Percentiles rank a stretch among this genome's conserved stretches.
phyloP scores from a whole-genome alignment of 2,888 invertebrate genomes.

The Seladonia tumulorum region DNA sequence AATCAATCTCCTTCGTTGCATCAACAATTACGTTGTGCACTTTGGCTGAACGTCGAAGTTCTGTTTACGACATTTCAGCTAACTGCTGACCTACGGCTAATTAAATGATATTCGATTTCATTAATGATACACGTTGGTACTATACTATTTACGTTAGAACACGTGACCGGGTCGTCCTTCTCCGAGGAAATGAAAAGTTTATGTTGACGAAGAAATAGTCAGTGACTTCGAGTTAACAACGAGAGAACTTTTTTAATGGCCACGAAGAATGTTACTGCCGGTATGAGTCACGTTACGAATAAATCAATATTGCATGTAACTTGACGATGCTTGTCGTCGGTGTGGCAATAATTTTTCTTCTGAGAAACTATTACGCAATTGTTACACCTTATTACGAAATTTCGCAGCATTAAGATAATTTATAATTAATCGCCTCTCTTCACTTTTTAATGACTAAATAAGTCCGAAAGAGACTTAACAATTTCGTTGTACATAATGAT shows the following conservation, averaged over 20 bases:
- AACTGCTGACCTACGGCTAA: not conserved
- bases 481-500: not conserved
- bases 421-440: not conserved
- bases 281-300: conserved; percentile 52
- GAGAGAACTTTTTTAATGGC: conserved; percentile 10
- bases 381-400: not conserved
- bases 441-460: not conserved
- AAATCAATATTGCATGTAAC: conserved; percentile 62
- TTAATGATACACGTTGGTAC: not conserved
- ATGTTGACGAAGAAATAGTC: not conserved
- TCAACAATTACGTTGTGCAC: not conserved
- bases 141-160: not conserved
- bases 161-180: not conserved
- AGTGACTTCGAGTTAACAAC: not conserved
- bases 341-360: not conserved
- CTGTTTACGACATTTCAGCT: not conserved
- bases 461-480: not conserved
- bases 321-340: conserved; percentile 53
- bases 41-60: not conserved
- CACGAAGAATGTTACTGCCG: conserved; percentile 39
- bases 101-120: not conserved
- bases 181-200: not conserved
- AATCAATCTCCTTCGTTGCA: not conserved
- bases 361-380: not conserved
- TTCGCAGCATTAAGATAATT: not conserved